Conservation (phyloP, 2,797 vertebrate genomes). For the Cichlasoma orientale region DNA sequence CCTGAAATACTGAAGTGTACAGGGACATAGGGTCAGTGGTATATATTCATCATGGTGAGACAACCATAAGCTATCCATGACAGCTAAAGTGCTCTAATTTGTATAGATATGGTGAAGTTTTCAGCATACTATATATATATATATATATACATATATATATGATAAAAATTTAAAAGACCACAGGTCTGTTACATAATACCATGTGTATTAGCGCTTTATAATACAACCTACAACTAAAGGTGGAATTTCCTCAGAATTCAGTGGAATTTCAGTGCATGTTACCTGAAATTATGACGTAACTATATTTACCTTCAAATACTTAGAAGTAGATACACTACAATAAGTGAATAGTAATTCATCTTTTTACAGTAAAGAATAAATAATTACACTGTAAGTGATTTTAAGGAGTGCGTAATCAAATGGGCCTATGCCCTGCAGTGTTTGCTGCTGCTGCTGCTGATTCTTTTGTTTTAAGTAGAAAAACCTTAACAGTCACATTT, state of each 20-base stretch:
- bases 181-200: background rate
- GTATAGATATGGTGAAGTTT: background rate
- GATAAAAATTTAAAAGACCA: too few species aligned
- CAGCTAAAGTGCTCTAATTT: background rate
- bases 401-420: background rate
- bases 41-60: background rate
- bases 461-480: background rate
- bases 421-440: background rate
- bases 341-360: background rate
- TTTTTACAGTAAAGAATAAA: background rate
- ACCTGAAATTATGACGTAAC: background rate
- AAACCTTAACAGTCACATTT: background rate
- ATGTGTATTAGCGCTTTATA: background rate
- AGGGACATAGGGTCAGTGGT: background rate
- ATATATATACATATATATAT: too few species aligned
- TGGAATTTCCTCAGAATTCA: background rate
- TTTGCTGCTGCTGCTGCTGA: background rate
- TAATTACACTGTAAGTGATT: background rate
- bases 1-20: slow-evolving; percentile 9
- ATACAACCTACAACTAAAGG: background rate
- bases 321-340: background rate
- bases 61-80: background rate
- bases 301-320: background rate
- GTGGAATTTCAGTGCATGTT: background rate
- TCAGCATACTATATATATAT: background rate